Base-by-base conservation (phyloP, 1,140 invertebrate species). In the Lineus longissimus region DNA sequence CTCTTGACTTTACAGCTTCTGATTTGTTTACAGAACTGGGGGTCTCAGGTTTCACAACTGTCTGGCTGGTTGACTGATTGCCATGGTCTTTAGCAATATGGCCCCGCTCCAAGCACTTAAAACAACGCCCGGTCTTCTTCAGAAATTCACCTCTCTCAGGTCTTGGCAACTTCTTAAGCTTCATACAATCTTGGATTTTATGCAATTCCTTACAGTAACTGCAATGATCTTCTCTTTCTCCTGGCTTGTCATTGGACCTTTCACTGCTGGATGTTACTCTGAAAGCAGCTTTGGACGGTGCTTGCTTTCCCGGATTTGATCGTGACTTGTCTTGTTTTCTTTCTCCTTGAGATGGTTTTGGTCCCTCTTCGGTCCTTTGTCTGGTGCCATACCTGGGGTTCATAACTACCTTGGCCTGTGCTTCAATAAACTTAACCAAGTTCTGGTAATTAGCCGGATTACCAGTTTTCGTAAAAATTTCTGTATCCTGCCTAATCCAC, bases 121-220 rank as follows among this genome's bases (percentile, higher is more conserved):
- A 51, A 51, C 47, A 51, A 23, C 47, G 47, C 9, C 47, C 47
- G 6, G 25, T 23, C n/a, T 51, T 51, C 47, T 51, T 51, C 47
- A 51, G n/a, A 51, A 51, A 23, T 51, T 51, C 47, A 51, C 25
- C 25, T 51, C 47, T 19, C n/a, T 51, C 47, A 51, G 47, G 4
- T 51, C 47, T 51, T 51, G 47, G n/a, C 47, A 51, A 51, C 25
- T 27, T 19, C 47, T 51, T 51, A 6, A 51, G n/a, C 25, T 51
- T 51, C 47, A 6, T 9, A 51, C 47, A 51, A 19, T 51, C 47
- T n/a, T 51, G 47, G 47, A 51, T 23, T 27, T 23, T 23, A n/a
- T 51, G 47, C 4, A 4, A 9, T 51, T n/a, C 47, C 47, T 51
- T n/a, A n/a, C 47, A 51, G 47, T 51, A 27, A 51, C 25, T 19